Percentiles rank a stretch among this genome's conserved stretches.
Evolutionary conservation across 2,113 vertebrate genomes (phyloP).

Genomic region (Salminus brasiliensis): DNA sequence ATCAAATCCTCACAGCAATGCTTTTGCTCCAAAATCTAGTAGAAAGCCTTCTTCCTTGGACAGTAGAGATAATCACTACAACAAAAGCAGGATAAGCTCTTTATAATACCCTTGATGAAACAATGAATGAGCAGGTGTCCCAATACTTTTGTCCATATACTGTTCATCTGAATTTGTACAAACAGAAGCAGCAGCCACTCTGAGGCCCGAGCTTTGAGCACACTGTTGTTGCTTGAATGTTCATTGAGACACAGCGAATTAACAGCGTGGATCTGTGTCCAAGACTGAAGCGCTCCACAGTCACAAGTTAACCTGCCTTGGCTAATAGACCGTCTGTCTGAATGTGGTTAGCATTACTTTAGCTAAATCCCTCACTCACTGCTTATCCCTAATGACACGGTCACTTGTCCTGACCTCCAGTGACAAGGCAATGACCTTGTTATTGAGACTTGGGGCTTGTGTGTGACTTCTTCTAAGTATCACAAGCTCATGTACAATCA

Average conservation of each 20-base stretch:
- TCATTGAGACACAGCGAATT: neutral
- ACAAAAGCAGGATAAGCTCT: too few species aligned
- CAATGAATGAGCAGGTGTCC: too few species aligned
- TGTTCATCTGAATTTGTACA: too few species aligned
- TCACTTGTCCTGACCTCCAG: neutral
- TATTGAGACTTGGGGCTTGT: neutral
- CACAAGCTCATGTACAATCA: too few species aligned
- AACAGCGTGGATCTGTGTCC: neutral
- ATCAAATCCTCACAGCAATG: too few species aligned
- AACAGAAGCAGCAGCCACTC: neutral
- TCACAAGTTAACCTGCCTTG: neutral
- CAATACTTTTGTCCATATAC: too few species aligned
- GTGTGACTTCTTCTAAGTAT: neutral
- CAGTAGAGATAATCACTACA: too few species aligned
- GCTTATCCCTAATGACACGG: neutral
- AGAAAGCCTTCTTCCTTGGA: too few species aligned
- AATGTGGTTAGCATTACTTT: neutral
- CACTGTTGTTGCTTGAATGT: neutral
- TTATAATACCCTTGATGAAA: too few species aligned
- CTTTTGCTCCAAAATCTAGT: too few species aligned
- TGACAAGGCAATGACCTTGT: neutral
- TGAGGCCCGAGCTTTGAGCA: too few species aligned
- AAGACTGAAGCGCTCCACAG: neutral
- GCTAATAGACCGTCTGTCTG: neutral
- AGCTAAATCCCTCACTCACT: neutral